Conservation (phyloP, 2,113 vertebrate genomes). For the Callorhinus ursinus region DNA sequence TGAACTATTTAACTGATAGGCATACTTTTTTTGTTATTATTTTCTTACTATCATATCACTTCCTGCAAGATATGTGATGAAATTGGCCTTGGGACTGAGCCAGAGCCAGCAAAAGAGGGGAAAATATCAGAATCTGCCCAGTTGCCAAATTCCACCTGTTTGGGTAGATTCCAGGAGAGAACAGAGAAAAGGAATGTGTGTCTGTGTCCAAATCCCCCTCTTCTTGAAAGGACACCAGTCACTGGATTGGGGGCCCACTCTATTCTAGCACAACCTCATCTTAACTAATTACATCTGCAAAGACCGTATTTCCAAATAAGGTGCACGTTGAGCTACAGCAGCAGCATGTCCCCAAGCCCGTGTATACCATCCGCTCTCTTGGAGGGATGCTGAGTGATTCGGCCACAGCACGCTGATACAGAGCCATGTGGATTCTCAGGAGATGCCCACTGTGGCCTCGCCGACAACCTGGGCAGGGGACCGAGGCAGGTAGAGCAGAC, state of each 20-base stretch:
- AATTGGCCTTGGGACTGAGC: neutral
- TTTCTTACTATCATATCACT: neutral
- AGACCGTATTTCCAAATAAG: too few species aligned
- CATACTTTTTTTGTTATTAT: neutral
- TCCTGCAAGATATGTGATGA: neutral
- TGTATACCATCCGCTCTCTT: too few species aligned
- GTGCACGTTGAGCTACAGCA: too few species aligned
- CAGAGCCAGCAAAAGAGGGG: neutral
- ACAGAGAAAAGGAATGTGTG: neutral
- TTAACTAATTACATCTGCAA: too few species aligned
- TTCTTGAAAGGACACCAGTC: neutral
- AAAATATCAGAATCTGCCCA: neutral
- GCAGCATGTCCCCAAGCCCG: too few species aligned
- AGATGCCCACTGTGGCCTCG: neutral
- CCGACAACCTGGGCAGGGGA: neutral
- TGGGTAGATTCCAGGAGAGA: neutral
- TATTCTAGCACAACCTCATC: too few species aligned
- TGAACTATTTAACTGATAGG: neutral
- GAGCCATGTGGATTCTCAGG: neutral
- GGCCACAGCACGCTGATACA: accelerated
- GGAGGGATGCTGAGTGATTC: too few species aligned
- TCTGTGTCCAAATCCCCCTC: neutral
- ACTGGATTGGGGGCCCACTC: too few species aligned
- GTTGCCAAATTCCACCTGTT: neutral
- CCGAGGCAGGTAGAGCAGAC: neutral